Percentiles rank a stretch among this genome's conserved stretches.
Conservation (phyloP, 92 coral and sea anemone species). For the Epizoanthus fatuus region DNA sequence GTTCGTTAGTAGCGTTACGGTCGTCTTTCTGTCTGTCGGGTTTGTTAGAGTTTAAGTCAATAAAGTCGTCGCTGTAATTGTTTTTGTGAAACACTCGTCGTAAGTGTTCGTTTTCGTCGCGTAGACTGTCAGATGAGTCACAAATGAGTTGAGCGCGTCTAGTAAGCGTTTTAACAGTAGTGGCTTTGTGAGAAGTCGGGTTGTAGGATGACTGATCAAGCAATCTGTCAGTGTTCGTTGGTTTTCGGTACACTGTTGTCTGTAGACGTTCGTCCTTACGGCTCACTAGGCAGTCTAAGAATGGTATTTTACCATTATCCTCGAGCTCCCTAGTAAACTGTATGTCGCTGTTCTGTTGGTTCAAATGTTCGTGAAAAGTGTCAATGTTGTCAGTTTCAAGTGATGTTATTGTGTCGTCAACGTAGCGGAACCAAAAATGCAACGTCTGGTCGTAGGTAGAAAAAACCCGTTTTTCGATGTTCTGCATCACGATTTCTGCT, state of each 20-base stretch:
- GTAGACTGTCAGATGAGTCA: background rate
- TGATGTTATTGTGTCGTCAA: constrained; percentile 10
- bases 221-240: background rate
- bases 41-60: background rate
- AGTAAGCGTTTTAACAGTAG: background rate
- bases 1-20: background rate
- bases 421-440: constrained; percentile 31
- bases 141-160: background rate
- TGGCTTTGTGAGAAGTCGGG: no score
- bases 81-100: background rate
- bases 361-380: constrained; percentile 1
- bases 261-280: background rate
- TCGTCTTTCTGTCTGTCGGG: background rate
- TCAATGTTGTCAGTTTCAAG: constrained; percentile 20
- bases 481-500: constrained; percentile 14
- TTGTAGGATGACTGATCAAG: background rate
- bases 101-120: background rate
- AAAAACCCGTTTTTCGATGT: constrained; percentile 4
- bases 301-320: background rate
- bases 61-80: background rate
- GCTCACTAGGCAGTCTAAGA: constrained; percentile 27
- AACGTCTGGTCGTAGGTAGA: background rate
- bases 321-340: constrained; percentile 16
- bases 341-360: constrained; percentile 2
- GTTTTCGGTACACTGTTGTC: background rate